Conservation (phyloP, 2,888 invertebrate species). For the Cantharis flavilabris region DNA sequence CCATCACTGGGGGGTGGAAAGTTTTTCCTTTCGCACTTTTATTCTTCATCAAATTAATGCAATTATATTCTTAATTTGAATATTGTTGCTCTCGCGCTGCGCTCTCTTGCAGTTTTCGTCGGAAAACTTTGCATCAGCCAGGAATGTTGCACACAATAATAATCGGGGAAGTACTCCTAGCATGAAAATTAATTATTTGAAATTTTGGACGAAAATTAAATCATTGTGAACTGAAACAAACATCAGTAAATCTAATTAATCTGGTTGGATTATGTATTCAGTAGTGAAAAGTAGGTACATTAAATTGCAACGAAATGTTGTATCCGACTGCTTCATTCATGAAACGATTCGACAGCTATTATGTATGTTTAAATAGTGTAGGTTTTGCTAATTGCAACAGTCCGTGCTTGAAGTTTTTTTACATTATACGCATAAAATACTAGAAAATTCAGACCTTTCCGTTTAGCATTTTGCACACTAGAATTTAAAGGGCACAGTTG, state of each 20-base stretch:
- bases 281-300: neutral
- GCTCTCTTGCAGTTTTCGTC: neutral
- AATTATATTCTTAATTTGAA: neutral
- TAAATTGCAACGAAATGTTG: neutral
- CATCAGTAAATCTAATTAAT: neutral
- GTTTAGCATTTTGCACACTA: neutral
- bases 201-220: neutral
- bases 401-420: neutral
- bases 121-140: too few relatives aligned
- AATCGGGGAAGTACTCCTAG: neutral
- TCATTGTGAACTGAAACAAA: neutral
- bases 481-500: neutral
- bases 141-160: neutral
- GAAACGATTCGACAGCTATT: neutral
- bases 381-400: neutral
- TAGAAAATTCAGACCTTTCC: neutral
- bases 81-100: neutral
- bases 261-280: neutral
- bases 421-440: neutral
- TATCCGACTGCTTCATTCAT: neutral
- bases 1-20: neutral
- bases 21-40: neutral
- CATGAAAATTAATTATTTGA: neutral
- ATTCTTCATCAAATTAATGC: neutral
- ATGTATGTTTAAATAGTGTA: neutral